Evolutionary conservation across 2,797 vertebrate genomes (phyloP).

Genomic region (Tangara arthus): DNA sequence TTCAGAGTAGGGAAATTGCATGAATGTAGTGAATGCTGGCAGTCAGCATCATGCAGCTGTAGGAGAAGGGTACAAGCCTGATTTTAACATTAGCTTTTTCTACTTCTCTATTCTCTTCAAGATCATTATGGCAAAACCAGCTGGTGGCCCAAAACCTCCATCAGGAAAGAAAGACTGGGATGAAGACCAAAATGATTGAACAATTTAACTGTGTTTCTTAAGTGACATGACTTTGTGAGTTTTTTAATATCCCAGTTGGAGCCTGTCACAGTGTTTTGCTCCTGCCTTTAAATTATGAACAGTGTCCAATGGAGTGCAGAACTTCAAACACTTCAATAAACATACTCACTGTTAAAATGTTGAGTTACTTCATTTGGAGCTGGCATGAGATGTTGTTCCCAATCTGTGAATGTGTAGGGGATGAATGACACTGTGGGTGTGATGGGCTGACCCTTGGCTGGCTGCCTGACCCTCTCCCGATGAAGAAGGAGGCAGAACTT

Average conservation of each 20-base stretch:
- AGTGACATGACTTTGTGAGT: background rate
- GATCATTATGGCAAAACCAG: slow-evolving; percentile 94
- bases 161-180: slow-evolving; percentile 93
- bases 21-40: background rate
- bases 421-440: background rate
- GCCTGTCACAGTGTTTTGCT: slow-evolving; percentile 22
- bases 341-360: background rate
- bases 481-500: background rate
- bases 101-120: slow-evolving; percentile 25
- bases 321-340: slow-evolving; percentile 56
- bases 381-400: rapidly evolving
- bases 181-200: slow-evolving; percentile 90
- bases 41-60: background rate
- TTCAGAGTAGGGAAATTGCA: background rate
- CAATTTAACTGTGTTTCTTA: background rate
- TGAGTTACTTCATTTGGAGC: background rate
- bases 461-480: background rate
- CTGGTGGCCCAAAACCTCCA: slow-evolving; percentile 92
- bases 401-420: rapidly evolving
- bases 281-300: slow-evolving; percentile 75
- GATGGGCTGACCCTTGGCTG: background rate
- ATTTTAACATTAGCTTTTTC: background rate
- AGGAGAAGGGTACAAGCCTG: background rate
- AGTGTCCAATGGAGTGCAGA: background rate
- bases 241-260: slow-evolving; percentile 10